These are phyloP conservation scores for Harlomillsia oculata DNA, from an alignment of 1,140 invertebrate species.

Conservation along the genomic window DNA sequence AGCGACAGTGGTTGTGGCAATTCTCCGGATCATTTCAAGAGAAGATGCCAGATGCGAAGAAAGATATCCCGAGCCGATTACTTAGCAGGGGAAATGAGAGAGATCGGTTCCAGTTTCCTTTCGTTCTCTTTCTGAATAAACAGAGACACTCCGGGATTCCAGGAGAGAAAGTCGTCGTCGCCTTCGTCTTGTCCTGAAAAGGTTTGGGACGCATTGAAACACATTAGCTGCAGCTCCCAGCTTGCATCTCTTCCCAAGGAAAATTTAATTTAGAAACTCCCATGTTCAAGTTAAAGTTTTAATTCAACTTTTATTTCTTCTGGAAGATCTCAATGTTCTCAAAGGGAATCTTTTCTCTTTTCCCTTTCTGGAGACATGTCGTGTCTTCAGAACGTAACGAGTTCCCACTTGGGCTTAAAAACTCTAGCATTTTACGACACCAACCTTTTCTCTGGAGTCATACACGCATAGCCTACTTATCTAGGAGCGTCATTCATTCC, in stretches of 20 bases:
- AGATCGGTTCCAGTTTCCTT: neutral
- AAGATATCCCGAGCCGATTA: slow-evolving; percentile 34
- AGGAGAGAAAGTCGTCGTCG: neutral
- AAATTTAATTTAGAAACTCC: slow-evolving; percentile 35
- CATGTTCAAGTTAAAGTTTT: slow-evolving; percentile 33
- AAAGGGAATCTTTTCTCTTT: neutral
- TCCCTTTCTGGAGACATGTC: too few relatives aligned
- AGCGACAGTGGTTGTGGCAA: too few relatives aligned
- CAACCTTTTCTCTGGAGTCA: neutral
- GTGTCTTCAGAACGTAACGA: too few relatives aligned
- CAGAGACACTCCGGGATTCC: neutral
- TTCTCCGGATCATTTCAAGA: slow-evolving; percentile 31
- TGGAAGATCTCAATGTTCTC: neutral
- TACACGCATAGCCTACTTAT: too few relatives aligned
- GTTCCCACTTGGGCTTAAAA: too few relatives aligned
- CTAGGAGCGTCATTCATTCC: too few relatives aligned
- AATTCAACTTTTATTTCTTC: slow-evolving; percentile 33
- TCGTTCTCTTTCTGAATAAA: neutral
- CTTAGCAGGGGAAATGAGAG: slow-evolving; percentile 10
- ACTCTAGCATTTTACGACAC: slow-evolving; percentile 12
- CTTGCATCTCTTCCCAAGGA: slow-evolving; percentile 1
- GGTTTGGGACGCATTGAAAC: neutral
- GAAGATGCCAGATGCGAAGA: slow-evolving; percentile 35
- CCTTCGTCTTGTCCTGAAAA: too few relatives aligned
- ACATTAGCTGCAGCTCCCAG: slow-evolving; percentile 2